These are phyloP conservation scores for Amazona vittata DNA, from an alignment of 2,113 vertebrate species.

Conservation along the genomic window DNA sequence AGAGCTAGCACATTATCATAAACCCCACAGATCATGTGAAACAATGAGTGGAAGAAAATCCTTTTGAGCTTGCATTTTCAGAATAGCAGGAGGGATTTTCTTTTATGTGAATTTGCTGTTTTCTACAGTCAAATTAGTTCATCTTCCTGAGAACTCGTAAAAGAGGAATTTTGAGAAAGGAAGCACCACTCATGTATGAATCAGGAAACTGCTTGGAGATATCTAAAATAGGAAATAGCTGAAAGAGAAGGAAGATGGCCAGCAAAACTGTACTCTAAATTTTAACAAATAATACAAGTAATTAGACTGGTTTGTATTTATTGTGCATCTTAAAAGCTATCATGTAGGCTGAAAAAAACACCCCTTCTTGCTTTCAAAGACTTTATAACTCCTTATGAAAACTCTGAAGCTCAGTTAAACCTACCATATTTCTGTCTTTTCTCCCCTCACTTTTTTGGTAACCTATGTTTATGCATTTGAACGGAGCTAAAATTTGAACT, in stretches of 20 bases:
- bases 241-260: background rate
- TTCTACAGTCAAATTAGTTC: slow-evolving; percentile 12
- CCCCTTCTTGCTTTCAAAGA: background rate
- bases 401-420: background rate
- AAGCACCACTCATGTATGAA: background rate
- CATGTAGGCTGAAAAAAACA: background rate
- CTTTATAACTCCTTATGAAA: background rate
- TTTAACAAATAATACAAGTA: background rate
- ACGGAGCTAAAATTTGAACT: background rate
- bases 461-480: background rate
- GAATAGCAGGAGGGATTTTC: slow-evolving; percentile 53
- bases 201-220: background rate
- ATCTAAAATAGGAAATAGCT: background rate
- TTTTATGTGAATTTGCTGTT: slow-evolving; percentile 28
- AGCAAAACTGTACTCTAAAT: background rate
- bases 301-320: background rate
- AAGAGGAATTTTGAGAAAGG: slow-evolving; percentile 22
- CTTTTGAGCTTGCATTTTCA: slow-evolving; percentile 57
- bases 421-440: background rate
- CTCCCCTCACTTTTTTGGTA: background rate
- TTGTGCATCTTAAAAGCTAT: background rate
- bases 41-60: slow-evolving; percentile 37
- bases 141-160: background rate
- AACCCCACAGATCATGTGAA: slow-evolving; percentile 49
- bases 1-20: slow-evolving; percentile 47